Base-by-base conservation (phyloP, 2,113 vertebrate species). In the Gracilinanus agilis region DNA sequence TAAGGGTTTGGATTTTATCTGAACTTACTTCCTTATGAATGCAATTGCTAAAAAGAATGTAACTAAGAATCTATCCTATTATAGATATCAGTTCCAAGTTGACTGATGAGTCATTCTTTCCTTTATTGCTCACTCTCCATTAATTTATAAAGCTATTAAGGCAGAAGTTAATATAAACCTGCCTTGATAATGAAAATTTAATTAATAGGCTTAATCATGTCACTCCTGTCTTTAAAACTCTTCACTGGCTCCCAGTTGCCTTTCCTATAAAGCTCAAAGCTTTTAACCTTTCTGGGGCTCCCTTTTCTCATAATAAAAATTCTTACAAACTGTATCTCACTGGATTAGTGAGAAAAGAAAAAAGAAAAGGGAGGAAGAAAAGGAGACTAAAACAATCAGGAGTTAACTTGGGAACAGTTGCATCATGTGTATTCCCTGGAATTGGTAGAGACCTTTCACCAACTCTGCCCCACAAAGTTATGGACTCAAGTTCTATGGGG, bases 1-100 rank as follows among this genome's bases (percentile, higher is more conserved):
- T 53, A n/a, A 93, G 83, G 91, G 96, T 95, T 34, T 92, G 90
- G 53, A 53, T 94, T 93, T 83, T 83, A 89, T 12, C 44, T 54
- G 40, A 83, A 90, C 24, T 53, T 3, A 92, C 23, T 96, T 96
- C 90, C 56, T 34, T 92, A 9, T 27, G 44, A 11, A 58, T 0
- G 1, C 21, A 27, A 75, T 23, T 90, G 9, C 54, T 94, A 40
- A 89, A 13, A 49, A 88, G 92, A 67, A 44, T 19, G 44, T 91
- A 44, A 91, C 13, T 67, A 55, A 93, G 54, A 91, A 44, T 13
- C 49, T 25, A 49, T 29, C 24, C 9, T 29, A 83, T 19, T 89
- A 91, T 58, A 89, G 0, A 75, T 2, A 92, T 75, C 25, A 89
- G 7, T 55, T 55, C 90, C 90, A 90, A 90, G 34, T 83, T 83